Conservation (phyloP, 2,797 vertebrate species). For the Sphenodon punctatus region DNA sequence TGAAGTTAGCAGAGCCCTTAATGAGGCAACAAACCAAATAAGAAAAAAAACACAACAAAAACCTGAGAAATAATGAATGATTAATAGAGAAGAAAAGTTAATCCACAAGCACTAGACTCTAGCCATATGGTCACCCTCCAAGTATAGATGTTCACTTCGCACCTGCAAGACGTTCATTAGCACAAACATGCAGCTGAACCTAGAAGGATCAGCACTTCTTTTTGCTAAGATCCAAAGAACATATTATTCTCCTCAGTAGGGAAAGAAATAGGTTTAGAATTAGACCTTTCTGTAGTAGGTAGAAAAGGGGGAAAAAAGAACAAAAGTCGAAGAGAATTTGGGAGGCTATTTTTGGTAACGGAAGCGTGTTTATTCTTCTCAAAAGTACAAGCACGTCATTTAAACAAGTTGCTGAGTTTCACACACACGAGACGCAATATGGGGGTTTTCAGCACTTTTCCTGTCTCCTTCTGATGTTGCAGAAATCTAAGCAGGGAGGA, state of each 20-base stretch:
- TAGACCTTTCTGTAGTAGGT: not conserved
- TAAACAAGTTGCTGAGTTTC: not conserved
- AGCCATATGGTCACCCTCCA: constrained; percentile 31
- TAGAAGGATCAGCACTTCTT: constrained; percentile 1
- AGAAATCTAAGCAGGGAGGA: not conserved
- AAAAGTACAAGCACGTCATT: no score
- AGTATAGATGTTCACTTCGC: constrained; percentile 25
- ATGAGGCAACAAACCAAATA: constrained; percentile 10
- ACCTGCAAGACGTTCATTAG: constrained; percentile 33
- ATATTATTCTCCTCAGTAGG: not conserved
- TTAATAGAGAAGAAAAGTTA: constrained; percentile 20
- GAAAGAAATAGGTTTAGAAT: not conserved
- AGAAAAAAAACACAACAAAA: not conserved
- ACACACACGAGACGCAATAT: not conserved
- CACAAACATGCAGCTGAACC: constrained; percentile 8
- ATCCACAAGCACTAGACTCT: constrained; percentile 13
- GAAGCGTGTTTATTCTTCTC: no score
- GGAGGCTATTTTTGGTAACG: not conserved
- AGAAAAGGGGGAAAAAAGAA: constrained; percentile 10
- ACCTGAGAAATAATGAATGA: not conserved
- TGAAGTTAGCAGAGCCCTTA: not conserved
- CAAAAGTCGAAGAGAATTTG: not conserved
- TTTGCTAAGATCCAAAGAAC: not conserved
- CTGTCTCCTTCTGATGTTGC: not conserved
- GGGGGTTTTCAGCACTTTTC: not conserved